Evolutionary conservation across 2,888 invertebrate species (phyloP), one percentile per base, ranked within the genome.

Genomic region (Aproaerema taeniolella): DNA sequence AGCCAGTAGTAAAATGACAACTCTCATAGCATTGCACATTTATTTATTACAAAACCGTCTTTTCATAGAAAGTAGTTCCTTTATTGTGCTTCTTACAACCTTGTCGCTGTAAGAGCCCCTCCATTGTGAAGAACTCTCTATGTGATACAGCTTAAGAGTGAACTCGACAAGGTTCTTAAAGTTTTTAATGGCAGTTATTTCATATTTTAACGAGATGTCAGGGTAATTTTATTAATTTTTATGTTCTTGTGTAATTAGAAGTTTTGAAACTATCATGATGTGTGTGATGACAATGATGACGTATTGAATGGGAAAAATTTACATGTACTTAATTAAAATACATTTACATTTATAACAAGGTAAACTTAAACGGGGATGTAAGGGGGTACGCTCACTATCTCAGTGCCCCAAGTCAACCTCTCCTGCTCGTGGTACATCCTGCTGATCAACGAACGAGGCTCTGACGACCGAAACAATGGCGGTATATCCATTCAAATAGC

Each of bases 71-170:
- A 67, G 61, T 58, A 56, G 56, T 53, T 53, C 55, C 55, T 54
- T 64, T 61, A 66, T 68, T 67, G 67, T 67, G 67, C 69, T 57
- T 68, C 67, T 52, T 57, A 52, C 59, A 65, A 71, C 66, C 60
- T 56, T 67, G 57, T 71, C 74, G 53, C 55, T 59, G 48, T 55
- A 47, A 40, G 37, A 47, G 41, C 31, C 33, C 85, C n/a, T 10
- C 63, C 61, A 26, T 93, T 4, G 8, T 28, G 14, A 9, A 5
- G 24, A 16, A 26, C 15, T 25, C 8, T 28, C 28, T 16, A 11
- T 3, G 8, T 2, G 2, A 1, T 28, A 2, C 16, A 8, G 6
- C 6, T 14, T 11, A 11, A 16, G 8, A 8, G 9, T 5, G 63
- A 58, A 65, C 51, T 65, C 50, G 64, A 64, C 55, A 69, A 41